These are phyloP conservation scores for Tachina fera DNA, from an alignment of 2,888 invertebrate genomes.

Conservation along the genomic window DNA sequence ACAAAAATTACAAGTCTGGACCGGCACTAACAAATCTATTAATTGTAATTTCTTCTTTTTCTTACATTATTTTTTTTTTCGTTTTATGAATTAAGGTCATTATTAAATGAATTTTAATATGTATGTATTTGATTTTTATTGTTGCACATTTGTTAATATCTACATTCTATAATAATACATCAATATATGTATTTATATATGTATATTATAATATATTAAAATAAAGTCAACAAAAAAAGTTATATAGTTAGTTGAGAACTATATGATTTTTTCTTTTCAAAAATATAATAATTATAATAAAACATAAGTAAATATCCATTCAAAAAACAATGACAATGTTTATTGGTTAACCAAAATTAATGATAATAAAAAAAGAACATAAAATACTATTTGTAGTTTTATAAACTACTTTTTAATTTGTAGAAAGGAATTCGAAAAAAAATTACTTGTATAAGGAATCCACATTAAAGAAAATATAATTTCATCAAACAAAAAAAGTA, in stretches of 20 bases:
- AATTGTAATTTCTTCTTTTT: background rate
- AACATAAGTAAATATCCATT: slow-evolving; percentile 62
- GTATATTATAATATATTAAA: slow-evolving; percentile 51
- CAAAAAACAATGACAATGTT: slow-evolving; percentile 40
- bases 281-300: slow-evolving; percentile 40
- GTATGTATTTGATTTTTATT: slow-evolving; percentile 70
- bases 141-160: slow-evolving; percentile 72
- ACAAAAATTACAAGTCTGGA: too few species aligned
- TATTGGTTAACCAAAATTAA: slow-evolving; percentile 43
- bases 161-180: slow-evolving; percentile 72
- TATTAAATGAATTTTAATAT: slow-evolving; percentile 51
- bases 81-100: background rate
- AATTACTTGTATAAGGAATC: slow-evolving; percentile 51
- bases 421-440: slow-evolving; percentile 29
- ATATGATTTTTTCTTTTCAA: slow-evolving; percentile 19
- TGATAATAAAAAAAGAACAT: slow-evolving; percentile 29
- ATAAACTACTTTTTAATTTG: slow-evolving; percentile 51
- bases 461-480: slow-evolving; percentile 45
- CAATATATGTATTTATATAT: slow-evolving; percentile 56
- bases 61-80: background rate
- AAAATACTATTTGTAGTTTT: slow-evolving; percentile 65
- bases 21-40: too few species aligned
- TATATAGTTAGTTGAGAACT: slow-evolving; percentile 31
- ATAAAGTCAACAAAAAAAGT: slow-evolving; percentile 62
- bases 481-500: slow-evolving; percentile 49